Conservation (phyloP, 2,113 vertebrate species). For the Zosterops lateralis region DNA sequence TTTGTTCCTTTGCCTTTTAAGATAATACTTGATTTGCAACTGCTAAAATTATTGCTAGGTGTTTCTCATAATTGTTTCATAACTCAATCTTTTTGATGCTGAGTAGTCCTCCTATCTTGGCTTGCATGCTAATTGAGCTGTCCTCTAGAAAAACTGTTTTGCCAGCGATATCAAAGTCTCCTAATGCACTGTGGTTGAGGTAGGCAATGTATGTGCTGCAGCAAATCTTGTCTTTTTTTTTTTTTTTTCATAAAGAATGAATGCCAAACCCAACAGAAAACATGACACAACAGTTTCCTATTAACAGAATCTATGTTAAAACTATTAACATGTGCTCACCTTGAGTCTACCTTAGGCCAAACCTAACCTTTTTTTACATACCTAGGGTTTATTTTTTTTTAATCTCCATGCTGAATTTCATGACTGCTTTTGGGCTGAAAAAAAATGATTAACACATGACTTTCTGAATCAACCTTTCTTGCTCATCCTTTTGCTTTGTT, state of each 20-base stretch:
- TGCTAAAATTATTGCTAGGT: conserved; percentile 11
- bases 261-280: not conserved
- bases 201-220: not conserved
- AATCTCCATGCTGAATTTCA: not conserved
- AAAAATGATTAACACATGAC: not conserved
- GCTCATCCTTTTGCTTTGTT: not conserved
- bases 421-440: not conserved
- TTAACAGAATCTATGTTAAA: not conserved
- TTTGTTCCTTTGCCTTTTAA: conserved; percentile 39
- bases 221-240: not conserved
- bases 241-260: not conserved
- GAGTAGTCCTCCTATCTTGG: not conserved
- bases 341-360: not conserved
- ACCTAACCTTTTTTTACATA: not conserved
- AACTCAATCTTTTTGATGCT: not conserved
- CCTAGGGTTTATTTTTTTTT: not conserved
- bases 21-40: conserved; percentile 17
- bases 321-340: not conserved
- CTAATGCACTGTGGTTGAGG: not conserved
- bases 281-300: not conserved
- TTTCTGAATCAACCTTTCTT: not conserved
- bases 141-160: not conserved
- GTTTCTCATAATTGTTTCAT: not conserved
- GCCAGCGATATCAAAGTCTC: not conserved
- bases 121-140: not conserved